Conservation (phyloP, 2,797 vertebrate species). For the Peromyscus nudipes region DNA sequence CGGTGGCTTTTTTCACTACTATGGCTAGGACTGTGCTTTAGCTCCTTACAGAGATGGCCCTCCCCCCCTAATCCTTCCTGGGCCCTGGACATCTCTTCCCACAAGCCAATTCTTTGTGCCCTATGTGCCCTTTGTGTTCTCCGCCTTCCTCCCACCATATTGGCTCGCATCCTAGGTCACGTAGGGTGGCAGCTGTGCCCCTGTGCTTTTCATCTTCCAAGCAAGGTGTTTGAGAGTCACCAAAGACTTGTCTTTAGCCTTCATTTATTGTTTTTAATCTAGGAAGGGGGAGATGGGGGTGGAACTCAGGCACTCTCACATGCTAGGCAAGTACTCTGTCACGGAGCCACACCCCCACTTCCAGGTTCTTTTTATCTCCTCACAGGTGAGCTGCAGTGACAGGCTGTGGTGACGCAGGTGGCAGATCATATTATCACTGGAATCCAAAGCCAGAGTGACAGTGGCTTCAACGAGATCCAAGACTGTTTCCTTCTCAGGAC, state of each 20-base stretch:
- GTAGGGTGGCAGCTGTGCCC: accelerated
- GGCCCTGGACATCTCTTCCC: background rate
- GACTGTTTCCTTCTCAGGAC: background rate
- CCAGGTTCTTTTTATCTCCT: background rate
- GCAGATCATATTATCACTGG: background rate
- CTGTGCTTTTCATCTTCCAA: background rate
- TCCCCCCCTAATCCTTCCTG: too few relatives aligned
- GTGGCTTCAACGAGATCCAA: background rate
- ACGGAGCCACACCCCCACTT: background rate
- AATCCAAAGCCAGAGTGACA: background rate
- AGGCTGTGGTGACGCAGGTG: background rate
- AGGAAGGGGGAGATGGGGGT: background rate
- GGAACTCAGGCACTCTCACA: background rate
- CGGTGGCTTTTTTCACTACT: background rate
- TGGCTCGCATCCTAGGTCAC: accelerated
- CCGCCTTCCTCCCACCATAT: too few relatives aligned
- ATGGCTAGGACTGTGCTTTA: background rate
- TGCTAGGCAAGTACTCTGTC: background rate
- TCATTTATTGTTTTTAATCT: background rate
- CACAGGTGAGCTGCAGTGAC: background rate
- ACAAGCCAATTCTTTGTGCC: too few relatives aligned
- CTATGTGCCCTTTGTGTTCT: background rate
- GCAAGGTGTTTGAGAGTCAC: background rate
- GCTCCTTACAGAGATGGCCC: background rate
- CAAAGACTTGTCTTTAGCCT: background rate